Evolutionary conservation across 2,797 vertebrate genomes (phyloP).

Genomic region (Sebastes taczanowskii): DNA sequence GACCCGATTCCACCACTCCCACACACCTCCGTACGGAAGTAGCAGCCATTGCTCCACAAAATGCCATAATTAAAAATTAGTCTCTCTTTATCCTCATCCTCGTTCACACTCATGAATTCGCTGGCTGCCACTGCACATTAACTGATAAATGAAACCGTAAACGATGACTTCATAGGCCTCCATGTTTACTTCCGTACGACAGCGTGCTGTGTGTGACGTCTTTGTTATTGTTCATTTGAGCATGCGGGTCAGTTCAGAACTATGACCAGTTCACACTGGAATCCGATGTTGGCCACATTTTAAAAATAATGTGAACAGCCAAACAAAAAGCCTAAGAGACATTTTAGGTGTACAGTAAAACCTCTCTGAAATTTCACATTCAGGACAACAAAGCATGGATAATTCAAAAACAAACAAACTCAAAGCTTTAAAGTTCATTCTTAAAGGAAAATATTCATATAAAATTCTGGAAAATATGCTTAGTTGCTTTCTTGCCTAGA

Average conservation of each 20-base stretch:
- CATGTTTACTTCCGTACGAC: not conserved
- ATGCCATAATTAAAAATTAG: not conserved
- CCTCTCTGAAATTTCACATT: not conserved
- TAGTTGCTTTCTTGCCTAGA: no score
- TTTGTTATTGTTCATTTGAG: not conserved
- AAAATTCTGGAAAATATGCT: no score
- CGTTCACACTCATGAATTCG: not conserved
- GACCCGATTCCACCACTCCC: not conserved
- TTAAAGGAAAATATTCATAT: no score
- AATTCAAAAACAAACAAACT: not conserved
- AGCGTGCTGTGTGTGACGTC: not conserved
- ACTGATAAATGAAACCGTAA: not conserved
- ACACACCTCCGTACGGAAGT: not conserved
- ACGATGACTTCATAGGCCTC: not conserved
- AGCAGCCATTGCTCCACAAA: not conserved
- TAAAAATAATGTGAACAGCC: no score
- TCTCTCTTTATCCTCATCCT: not conserved
- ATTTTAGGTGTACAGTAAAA: not conserved
- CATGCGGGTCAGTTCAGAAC: no score
- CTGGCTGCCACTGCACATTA: not conserved
- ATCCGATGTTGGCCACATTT: no score
- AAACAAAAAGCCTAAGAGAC: not conserved
- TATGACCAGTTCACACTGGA: no score
- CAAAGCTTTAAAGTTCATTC: no score
- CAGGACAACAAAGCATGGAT: not conserved